Base-by-base conservation (phyloP, 2,113 vertebrate species). In the Halcyon malimbica region DNA sequence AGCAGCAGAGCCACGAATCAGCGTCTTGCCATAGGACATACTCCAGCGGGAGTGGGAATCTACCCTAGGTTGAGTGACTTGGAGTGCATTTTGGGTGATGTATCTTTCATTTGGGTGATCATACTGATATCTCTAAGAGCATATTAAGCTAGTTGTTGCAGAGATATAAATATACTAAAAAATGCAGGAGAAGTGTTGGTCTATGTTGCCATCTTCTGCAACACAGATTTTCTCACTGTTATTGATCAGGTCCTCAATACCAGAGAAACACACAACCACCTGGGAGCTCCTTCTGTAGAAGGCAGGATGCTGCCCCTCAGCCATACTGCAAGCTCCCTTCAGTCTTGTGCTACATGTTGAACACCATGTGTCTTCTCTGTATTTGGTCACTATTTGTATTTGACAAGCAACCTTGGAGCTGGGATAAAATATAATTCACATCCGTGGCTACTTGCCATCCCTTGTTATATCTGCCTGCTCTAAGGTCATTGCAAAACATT, bases 401-500 rank as follows among this genome's bases (percentile, higher is more conserved):
- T 90, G 77, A 92, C 39, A 54, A 82, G 57, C 0, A 4, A 78
- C 73, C 50, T 95, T 67, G 23, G 11, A 90, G 65, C 46, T 87
- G 54, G 37, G 59, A 65, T 78, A 48, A 77, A 87, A 74, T n/a
- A 48, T 20, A 73, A 64, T 64, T 87, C 74, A 50, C 0, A 1
- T 41, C 56, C 81, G 76, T 78, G 92, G 79, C 87, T 84, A 13
- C 25, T 81, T 89, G 90, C 93, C 93, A 94, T 79, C 80, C 70
- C 65, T 96, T 89, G 62, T 92, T 93, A 41, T 39, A 86, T 90
- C 67, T 79, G 67, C 50, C 48, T 87, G 23, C 8, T 83, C 62
- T 83, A 89, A 59, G 74, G 81, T 87, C 77, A 69, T 26, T 89
- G 81, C 88, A 93, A 96, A 96, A 92, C 23, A 35, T 83, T 54